Base-by-base conservation (phyloP, 2,113 vertebrate genomes). In the Odontesthes bonariensis region DNA sequence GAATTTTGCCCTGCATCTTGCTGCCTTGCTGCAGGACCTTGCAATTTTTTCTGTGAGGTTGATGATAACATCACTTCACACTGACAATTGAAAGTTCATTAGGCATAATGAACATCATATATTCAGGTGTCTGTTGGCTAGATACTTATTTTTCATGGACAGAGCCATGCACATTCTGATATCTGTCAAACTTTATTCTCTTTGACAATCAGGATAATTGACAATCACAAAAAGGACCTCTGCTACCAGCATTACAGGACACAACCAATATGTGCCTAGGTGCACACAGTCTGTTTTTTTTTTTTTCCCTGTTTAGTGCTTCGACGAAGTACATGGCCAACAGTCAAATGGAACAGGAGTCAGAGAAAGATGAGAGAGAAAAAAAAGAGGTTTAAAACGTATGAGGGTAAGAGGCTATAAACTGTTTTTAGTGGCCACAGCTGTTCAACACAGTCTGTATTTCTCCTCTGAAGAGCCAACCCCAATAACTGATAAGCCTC, bases 401-500 rank as follows among this genome's bases (percentile, higher is more conserved):
- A 51, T 22, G 56, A 70, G 53, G 64, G 62, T 47, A 70, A 75
- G 65, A 81, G 56, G 71, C 23, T 10, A 84, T 83, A 79, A 83
- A 64, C 55, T 27, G 47, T 58, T 87, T 86, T 82, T 54, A 81
- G 56, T 79, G 69, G 81, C 73, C 79, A 67, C 49, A 65, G 73
- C 60, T 47, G 32, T 35, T 80, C 46, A 54, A 67, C 46, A 62
- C 73, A 60, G 63, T 74, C 62, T 44, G 69, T 67, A 42, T 71
- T 82, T 54, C 13, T 23, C 75, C 73, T 81, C 63, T 73, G 51
- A 80, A 81, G 62, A 80, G 64, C 42, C 61, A 61, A 68, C 82
- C 79, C 69, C 75, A 81, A 83, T 83, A 80, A 79, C 74, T 62
- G 73, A 85, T 78, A 69, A 61, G 79, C 64, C 90, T 62, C 42